Percentiles rank a stretch among this genome's conserved stretches.
Conservation (phyloP, 2,113 vertebrate species). For the Phocoena sinus region DNA sequence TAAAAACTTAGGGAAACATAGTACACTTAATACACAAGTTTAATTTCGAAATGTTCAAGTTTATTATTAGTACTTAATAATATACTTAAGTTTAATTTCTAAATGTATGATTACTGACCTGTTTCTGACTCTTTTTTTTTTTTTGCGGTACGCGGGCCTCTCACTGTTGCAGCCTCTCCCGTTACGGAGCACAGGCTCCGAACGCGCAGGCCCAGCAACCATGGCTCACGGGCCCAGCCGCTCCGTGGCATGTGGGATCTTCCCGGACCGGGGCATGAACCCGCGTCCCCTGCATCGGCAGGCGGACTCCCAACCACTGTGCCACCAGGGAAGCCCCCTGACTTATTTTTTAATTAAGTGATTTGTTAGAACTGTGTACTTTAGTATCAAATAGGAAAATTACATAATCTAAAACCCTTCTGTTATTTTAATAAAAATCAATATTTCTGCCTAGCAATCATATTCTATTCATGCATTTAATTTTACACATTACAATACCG, state of each 20-base stretch:
- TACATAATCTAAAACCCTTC: neutral
- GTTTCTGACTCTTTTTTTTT: neutral
- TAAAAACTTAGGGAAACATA: neutral
- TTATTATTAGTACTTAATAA: neutral
- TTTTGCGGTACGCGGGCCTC: no score
- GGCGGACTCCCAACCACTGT: no score
- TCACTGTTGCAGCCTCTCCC: no score
- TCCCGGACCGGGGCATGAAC: no score
- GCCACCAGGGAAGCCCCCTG: neutral
- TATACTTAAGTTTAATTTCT: neutral
- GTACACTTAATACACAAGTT: neutral
- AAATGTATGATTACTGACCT: neutral
- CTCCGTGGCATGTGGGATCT: no score
- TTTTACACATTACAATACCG: constrained; percentile 37
- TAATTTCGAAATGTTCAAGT: neutral
- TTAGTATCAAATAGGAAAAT: neutral
- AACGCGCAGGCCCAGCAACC: no score
- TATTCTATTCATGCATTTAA: constrained; percentile 41
- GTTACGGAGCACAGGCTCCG: no score
- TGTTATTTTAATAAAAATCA: neutral
- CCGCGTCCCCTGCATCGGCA: no score
- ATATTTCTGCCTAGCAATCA: neutral
- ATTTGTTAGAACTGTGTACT: neutral
- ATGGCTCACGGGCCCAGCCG: no score
- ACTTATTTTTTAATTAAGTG: neutral